phyloP scores from a whole-genome alignment of 2,888 invertebrate species.

The Clistopyga incitator region DNA sequence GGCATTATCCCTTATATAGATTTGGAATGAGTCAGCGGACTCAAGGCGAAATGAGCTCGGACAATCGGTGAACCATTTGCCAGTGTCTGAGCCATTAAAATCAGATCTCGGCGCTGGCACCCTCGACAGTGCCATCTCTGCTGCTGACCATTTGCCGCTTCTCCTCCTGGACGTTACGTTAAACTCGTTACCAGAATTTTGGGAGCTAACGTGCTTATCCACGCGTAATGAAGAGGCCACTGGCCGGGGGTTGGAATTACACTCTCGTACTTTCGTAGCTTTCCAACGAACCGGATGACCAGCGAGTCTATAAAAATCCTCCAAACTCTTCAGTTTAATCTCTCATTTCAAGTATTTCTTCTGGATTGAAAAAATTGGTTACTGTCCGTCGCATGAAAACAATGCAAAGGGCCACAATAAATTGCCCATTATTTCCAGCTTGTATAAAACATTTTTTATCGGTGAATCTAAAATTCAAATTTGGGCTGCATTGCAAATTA shows the following conservation, averaged over 20 bases:
- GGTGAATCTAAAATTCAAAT: too few relatives aligned
- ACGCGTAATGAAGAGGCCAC: constrained; percentile 70
- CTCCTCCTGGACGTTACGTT: constrained; percentile 72
- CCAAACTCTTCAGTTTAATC: constrained; percentile 30
- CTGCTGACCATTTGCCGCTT: constrained; percentile 53
- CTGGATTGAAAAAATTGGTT: neutral
- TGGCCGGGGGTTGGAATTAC: constrained; percentile 25
- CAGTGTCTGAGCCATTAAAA: constrained; percentile 79
- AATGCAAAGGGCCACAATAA: neutral
- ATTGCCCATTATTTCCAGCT: neutral
- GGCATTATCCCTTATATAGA: constrained; percentile 59
- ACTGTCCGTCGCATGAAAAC: constrained; percentile 2
- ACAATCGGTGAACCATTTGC: constrained; percentile 78
- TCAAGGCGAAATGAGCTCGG: constrained; percentile 74
- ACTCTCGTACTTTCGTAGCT: constrained; percentile 20
- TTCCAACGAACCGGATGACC: constrained; percentile 39
- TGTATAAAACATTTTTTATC: too few relatives aligned
- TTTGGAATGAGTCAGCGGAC: constrained; percentile 69
- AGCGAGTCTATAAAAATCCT: constrained; percentile 56
- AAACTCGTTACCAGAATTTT: constrained; percentile 81
- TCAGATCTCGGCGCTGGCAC: constrained; percentile 75
- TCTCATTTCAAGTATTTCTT: constrained; percentile 12
- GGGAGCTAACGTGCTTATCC: constrained; percentile 76
- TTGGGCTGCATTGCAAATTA: too few relatives aligned
- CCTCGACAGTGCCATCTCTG: constrained; percentile 69